A percentile compares a stretch with the other conserved stretches of the same genome.
Evolutionary conservation across 1,140 invertebrate species (phyloP).

Genomic region (Telenomus remus): DNA sequence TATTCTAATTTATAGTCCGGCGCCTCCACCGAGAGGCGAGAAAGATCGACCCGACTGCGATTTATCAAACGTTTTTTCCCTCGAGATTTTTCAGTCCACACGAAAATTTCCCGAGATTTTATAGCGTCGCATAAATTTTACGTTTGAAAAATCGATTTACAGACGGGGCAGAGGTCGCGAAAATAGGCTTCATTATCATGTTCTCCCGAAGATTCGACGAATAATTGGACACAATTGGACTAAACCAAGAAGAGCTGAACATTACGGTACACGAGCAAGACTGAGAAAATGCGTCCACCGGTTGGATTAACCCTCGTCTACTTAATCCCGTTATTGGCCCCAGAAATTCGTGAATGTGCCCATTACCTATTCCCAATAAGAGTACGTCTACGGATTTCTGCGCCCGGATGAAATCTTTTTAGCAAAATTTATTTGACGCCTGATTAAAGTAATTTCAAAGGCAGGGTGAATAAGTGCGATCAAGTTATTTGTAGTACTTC

Average conservation of each 20-base stretch:
- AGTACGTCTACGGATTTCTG: slow-evolving; percentile 5
- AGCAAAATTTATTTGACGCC: background rate
- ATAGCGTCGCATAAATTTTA: no score
- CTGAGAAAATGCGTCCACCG: slow-evolving; percentile 64
- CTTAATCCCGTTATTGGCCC: slow-evolving; percentile 73
- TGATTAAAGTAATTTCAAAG: background rate
- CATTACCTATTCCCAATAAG: slow-evolving; percentile 20
- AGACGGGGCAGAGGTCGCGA: background rate
- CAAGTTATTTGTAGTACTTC: no score
- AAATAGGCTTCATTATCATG: background rate
- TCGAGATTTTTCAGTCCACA: no score
- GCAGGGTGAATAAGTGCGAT: no score
- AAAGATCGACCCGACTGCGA: no score
- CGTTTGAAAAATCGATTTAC: no score
- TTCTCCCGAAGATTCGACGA: background rate
- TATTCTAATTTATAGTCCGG: slow-evolving; percentile 16
- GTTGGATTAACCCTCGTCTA: slow-evolving; percentile 73
- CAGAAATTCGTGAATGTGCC: slow-evolving; percentile 66
- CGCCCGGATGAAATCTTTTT: background rate
- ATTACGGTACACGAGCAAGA: slow-evolving; percentile 28
- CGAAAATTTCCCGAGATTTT: no score
- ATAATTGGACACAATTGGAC: background rate
- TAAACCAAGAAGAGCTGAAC: slow-evolving; percentile 17
- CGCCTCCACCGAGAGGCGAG: slow-evolving; percentile 2
- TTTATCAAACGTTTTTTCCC: no score